Evolutionary conservation across 1,140 invertebrate genomes (phyloP), one percentile per base, ranked within the genome.

Genomic region (Microplitis mediator): DNA sequence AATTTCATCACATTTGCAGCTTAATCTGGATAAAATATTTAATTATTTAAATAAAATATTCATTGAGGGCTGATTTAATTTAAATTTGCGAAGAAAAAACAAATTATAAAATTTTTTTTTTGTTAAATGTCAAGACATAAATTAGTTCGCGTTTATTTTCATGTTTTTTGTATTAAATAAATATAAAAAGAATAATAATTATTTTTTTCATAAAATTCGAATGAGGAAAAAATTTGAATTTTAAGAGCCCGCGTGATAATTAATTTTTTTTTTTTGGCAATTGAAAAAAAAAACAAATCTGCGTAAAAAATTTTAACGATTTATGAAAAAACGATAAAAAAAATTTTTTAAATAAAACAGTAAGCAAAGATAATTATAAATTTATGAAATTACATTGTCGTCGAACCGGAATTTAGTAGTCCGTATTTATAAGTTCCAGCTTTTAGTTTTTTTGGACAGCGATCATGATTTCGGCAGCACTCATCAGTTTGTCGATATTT

Each of bases 361-460:
- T 36, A 61, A 5, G 3, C 6, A 45, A 36, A 3, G 14, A 9
- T 4, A n/a, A 31, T 60, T 11, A 60, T 4, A 32, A 32, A 31
- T 36, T 50, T 16, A 23, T 23, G 2, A 23, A 65, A 16, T 63
- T 72, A 72, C 70, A 72, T 13, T 39, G 70, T 66, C 1, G 63
- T 64, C 6, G 62, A 56, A n/a, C 62, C 62, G 65, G 65, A 66
- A 45, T 72, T 72, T 8, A 39, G 11, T 14, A 72, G 23, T 9
- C 70, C 70, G 14, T 72, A 65, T n/a, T 72, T 72, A 1, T 52
- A 45, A 35, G 14, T 58, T 45, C 62, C 51, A 39, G 52, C 39
- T 72, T 72, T 72, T 32, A 72, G 65, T 60, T 72, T 72, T 45
- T 66, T 52, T 32, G 70, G 62, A n/a, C 70, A 72, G 16, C 70